A percentile compares a stretch with the other conserved stretches of the same genome.
phyloP scores from a whole-genome alignment of 2,113 vertebrate species.

The Neomonachus schauinslandi region DNA sequence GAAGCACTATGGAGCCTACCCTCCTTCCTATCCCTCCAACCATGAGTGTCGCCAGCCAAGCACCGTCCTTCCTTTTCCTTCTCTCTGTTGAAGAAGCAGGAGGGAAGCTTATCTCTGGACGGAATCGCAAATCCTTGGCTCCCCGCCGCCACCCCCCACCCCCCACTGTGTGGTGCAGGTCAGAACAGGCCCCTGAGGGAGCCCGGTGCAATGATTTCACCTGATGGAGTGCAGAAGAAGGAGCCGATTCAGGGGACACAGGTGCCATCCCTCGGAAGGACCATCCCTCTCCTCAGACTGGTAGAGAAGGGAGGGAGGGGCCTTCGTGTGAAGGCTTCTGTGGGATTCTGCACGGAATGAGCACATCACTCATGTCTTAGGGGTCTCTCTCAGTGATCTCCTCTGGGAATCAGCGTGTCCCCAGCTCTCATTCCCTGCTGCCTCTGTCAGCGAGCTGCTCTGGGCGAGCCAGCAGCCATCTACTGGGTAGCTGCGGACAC shows the following conservation, averaged over 20 bases:
- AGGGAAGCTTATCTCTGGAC: not conserved
- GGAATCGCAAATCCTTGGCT: not conserved
- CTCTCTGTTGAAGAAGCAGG: not conserved
- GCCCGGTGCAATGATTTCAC: rapidly evolving
- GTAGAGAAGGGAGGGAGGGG: not conserved
- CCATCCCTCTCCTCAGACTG: not conserved
- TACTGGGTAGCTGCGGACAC: not conserved
- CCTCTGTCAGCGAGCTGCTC: not conserved
- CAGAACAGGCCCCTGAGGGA: not conserved
- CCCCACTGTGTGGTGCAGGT: not conserved
- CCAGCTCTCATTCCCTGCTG: not conserved
- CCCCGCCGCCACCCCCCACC: too few relatives aligned
- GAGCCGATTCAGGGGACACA: not conserved
- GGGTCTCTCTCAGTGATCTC: constrained; percentile 39
- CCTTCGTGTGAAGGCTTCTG: rapidly evolving
- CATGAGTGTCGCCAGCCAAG: not conserved
- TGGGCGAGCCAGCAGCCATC: rapidly evolving
- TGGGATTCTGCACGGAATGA: not conserved
- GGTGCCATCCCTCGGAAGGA: not conserved
- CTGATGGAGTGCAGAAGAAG: not conserved
- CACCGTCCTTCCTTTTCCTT: rapidly evolving
- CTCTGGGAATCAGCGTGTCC: not conserved
- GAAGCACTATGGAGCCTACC: not conserved
- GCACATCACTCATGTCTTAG: not conserved
- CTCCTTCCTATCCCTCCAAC: not conserved